Base-by-base conservation (phyloP, 2,113 vertebrate genomes). In the Nerophis ophidion region DNA sequence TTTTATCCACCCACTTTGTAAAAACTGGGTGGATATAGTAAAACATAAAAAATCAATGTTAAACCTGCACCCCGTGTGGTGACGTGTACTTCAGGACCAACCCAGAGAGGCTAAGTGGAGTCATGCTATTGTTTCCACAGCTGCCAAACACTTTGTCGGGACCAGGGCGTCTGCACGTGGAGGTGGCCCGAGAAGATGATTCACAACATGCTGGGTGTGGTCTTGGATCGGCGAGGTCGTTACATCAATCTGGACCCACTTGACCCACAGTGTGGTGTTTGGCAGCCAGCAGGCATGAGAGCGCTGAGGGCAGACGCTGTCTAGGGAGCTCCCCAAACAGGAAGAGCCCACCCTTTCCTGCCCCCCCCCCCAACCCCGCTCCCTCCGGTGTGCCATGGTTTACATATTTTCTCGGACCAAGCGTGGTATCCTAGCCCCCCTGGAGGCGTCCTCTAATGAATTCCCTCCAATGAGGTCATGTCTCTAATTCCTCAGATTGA, bases 291-390 rank as follows among this genome's bases (percentile, higher is more conserved):
- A 73, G 60, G 60, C 64, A 74, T 61, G 60, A 59, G 57, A 71
- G 67, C 61, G 65, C 1, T 57, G 61, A 61, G 72, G 68, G 62
- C 57, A 84, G 74, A 72, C 65, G 4, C 55, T 62, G 53, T 82
- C 68, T 13, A 14, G 61, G 67, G 69, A 75, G 62, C 42, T 72
- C 58, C 26, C 40, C 55, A 71, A 77, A 80, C 86, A 89, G 87
- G 88, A 90, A 89, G 75, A 68, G 61, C 63, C 73, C 87, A 81
- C 84, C 84, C 85, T 87, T 89, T 85, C 88, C 89, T 83, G 81
- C 48, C 60, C 70, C 45, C 38, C 38, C 40, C 11, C 40, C 40
- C 8, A 9, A 8, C 40, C 40, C 6, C 8, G 81, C 72, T 73
- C 70, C 82, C 82, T 81, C 51, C 72, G 70, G 74, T 48, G 65